Conservation (phyloP, 2,888 invertebrate species). For the Nephrotoma appendiculata region DNA sequence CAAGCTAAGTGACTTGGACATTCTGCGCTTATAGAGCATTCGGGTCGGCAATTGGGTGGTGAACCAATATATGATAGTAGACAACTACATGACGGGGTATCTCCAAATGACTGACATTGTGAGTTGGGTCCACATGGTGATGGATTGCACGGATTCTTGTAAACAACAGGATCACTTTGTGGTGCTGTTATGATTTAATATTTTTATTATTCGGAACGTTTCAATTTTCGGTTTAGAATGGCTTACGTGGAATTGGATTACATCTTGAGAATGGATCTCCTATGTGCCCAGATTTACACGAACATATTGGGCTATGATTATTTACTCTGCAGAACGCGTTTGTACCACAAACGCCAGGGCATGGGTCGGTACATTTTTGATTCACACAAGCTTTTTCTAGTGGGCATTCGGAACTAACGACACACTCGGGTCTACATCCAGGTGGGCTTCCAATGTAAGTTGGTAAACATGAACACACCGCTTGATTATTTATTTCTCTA, state of each 20-base stretch:
- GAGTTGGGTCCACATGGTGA: constrained; percentile 51
- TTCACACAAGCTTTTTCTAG: constrained; percentile 46
- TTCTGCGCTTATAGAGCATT: constrained; percentile 53
- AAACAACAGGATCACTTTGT: constrained; percentile 15
- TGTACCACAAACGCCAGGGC: constrained; percentile 42
- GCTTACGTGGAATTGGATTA: constrained; percentile 34
- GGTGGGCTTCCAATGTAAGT: constrained; percentile 48
- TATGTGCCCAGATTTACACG: constrained; percentile 50
- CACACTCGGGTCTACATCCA: constrained; percentile 56
- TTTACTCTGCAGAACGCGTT: constrained; percentile 57
- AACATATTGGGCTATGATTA: constrained; percentile 66
- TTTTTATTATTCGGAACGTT: not conserved
- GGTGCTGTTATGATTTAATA: constrained; percentile 4
- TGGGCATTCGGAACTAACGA: constrained; percentile 47
- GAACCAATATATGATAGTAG: constrained; percentile 44
- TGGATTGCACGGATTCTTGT: constrained; percentile 46
- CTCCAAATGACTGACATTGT: constrained; percentile 40
- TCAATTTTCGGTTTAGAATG: not conserved
- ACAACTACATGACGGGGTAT: constrained; percentile 51
- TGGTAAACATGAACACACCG: constrained; percentile 46
- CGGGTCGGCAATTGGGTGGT: constrained; percentile 56
- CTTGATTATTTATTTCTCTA: constrained; percentile 41
- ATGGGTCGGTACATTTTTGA: constrained; percentile 51
- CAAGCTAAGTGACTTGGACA: constrained; percentile 53
- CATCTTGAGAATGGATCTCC: constrained; percentile 63